These are phyloP conservation scores for Neodiprion pinetum DNA, from an alignment of 1,140 invertebrate genomes.

Conservation along the genomic window DNA sequence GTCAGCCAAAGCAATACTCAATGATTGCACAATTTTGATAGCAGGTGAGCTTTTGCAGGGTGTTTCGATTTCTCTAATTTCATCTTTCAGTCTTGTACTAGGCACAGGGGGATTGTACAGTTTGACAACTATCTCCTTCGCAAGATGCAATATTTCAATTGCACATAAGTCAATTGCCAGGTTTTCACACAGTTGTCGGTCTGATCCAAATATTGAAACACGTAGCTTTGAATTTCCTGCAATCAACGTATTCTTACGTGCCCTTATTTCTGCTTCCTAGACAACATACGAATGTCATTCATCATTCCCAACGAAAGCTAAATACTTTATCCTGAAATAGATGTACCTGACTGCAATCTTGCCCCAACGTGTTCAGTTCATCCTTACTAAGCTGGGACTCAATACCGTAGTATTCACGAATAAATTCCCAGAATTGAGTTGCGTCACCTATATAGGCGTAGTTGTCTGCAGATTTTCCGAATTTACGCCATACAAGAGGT, in stretches of 20 bases:
- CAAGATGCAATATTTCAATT: conserved; percentile 27
- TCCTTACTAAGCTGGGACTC: conserved; percentile 18
- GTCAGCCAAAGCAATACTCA: conserved; percentile 30
- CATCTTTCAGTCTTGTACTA: conserved; percentile 31
- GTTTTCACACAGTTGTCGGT: conserved; percentile 31
- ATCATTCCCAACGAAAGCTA: neutral
- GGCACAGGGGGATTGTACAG: conserved; percentile 34
- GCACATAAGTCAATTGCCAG: conserved; percentile 32
- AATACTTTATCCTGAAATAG: neutral
- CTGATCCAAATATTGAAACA: conserved; percentile 36
- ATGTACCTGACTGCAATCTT: conserved; percentile 19
- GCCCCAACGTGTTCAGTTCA: conserved; percentile 28
- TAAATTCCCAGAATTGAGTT: conserved; percentile 32
- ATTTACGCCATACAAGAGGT: conserved; percentile 38
- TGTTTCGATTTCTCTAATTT: conserved; percentile 27
- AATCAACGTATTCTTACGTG: neutral
- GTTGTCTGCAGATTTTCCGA: conserved; percentile 19
- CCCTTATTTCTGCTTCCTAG: conserved; percentile 11
- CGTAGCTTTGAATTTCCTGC: conserved; percentile 12
- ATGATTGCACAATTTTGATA: conserved; percentile 21
- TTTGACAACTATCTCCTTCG: conserved; percentile 29
- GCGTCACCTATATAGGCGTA: conserved; percentile 29
- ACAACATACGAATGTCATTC: conserved; percentile 15
- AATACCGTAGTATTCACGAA: conserved; percentile 32
- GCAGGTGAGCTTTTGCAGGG: conserved; percentile 16